These are phyloP conservation scores for Fabriciana adippe DNA, from an alignment of 2,888 invertebrate species.

Conservation along the genomic window DNA sequence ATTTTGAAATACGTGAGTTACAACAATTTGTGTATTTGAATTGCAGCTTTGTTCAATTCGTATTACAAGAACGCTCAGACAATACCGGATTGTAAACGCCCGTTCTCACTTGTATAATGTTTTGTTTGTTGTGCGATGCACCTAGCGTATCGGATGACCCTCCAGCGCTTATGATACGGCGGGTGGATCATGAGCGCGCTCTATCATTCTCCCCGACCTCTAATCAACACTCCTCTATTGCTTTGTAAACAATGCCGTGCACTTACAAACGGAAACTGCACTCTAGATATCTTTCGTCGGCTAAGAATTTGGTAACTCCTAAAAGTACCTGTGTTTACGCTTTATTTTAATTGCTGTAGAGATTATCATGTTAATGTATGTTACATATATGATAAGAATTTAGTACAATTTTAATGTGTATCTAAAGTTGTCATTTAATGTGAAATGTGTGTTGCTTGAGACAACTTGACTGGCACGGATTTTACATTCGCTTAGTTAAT, in stretches of 20 bases:
- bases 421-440: no score
- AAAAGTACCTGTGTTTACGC: not conserved
- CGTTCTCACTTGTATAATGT: conserved; percentile 22
- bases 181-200: conserved; percentile 20
- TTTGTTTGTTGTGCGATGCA: conserved; percentile 21
- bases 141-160: conserved; percentile 25
- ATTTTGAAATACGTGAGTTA: no score
- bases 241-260: conserved; percentile 7
- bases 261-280: conserved; percentile 7
- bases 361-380: not conserved
- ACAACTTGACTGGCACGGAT: no score
- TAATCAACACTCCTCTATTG: conserved; percentile 21
- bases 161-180: conserved; percentile 25
- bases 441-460: no score
- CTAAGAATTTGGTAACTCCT: not conserved
- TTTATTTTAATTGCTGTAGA: not conserved
- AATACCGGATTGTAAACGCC: conserved; percentile 22
- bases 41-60: conserved; percentile 5
- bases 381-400: not conserved
- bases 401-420: not conserved
- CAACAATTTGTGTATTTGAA: not conserved
- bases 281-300: not conserved
- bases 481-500: no score
- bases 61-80: conserved; percentile 6
- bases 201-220: conserved; percentile 17